Percentiles rank a stretch among this genome's conserved stretches.
Evolutionary conservation across 1,140 invertebrate species (phyloP).

Genomic region (Dreissena rostriformis): DNA sequence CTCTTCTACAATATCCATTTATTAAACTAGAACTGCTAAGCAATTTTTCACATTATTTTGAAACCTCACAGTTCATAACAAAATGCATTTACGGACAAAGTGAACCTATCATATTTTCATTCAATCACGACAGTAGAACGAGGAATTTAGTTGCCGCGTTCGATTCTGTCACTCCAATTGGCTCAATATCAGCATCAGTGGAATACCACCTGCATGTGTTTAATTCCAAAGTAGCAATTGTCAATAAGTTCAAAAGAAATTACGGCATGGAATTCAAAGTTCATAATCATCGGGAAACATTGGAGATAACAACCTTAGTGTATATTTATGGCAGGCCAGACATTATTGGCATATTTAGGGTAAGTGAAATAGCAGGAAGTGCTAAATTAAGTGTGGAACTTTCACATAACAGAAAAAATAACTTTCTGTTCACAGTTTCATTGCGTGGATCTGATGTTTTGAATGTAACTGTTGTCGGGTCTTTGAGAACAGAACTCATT

Average conservation of each 20-base stretch:
- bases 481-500: constrained; percentile 27
- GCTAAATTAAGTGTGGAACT: constrained; percentile 47
- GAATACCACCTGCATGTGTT: background rate
- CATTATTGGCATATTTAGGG: constrained; percentile 24
- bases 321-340: constrained; percentile 10
- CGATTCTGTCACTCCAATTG: constrained; percentile 9
- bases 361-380: constrained; percentile 6
- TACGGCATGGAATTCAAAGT: constrained; percentile 12
- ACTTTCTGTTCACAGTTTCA: constrained; percentile 2
- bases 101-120: background rate
- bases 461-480: background rate
- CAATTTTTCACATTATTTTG: background rate
- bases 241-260: background rate
- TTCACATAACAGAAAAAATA: constrained; percentile 51
- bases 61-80: too few relatives aligned
- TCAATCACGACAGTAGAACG: too few relatives aligned
- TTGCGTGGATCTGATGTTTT: background rate
- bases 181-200: background rate
- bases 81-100: too few relatives aligned
- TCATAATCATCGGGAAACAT: background rate
- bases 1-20: constrained; percentile 6
- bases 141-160: background rate
- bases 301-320: background rate
- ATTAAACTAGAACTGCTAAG: background rate
- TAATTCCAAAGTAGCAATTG: background rate